Conservation (phyloP, 2,888 invertebrate genomes). For the Lomographa bimaculata region DNA sequence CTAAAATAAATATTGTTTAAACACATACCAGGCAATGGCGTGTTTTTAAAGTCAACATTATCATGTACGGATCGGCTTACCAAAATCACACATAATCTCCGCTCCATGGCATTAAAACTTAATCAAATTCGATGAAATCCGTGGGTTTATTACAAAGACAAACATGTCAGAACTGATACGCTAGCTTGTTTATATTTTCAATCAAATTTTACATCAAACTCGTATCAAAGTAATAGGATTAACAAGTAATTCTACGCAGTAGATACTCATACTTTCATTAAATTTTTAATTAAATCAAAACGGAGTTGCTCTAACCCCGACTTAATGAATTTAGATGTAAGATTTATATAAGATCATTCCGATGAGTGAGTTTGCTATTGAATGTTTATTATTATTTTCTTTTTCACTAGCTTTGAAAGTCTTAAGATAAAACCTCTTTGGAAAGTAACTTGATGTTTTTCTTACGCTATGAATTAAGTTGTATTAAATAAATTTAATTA, state of each 20-base stretch:
- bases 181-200: constrained; percentile 2
- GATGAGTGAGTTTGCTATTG: constrained; percentile 4
- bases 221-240: constrained; percentile 12
- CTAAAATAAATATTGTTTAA: no score
- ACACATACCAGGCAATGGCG: no score
- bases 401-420: background rate
- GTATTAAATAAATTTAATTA: no score
- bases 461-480: no score
- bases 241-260: constrained; percentile 2
- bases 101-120: no score
- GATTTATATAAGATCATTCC: constrained; percentile 3
- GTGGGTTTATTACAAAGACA: constrained; percentile 5
- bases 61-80: no score
- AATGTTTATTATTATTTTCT: constrained; percentile 3
- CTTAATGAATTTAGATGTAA: constrained; percentile 11
- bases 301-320: background rate
- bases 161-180: constrained; percentile 1
- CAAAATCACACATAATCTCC: no score
- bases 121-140: background rate
- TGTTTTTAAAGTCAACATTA: no score
- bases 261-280: constrained; percentile 11
- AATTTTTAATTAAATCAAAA: constrained; percentile 19
- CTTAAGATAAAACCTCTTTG: background rate
- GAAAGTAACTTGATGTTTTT: no score
- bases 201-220: constrained; percentile 4